Base-by-base conservation (phyloP, 92 coral and sea anemone genomes). In the Porites cylindrica region DNA sequence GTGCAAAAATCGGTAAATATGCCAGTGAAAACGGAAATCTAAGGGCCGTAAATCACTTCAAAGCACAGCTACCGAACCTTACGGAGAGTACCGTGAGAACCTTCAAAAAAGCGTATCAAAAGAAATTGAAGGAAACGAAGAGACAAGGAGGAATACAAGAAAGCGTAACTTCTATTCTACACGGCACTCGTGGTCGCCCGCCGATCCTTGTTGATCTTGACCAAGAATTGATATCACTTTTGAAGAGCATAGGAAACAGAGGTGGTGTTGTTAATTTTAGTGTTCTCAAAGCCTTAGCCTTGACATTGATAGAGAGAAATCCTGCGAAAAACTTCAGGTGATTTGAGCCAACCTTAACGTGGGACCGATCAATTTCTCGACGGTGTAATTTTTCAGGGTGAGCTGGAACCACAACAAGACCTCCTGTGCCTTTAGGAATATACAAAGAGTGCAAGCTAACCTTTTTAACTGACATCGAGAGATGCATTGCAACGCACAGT, bases 131-230 rank as follows among this genome's bases (percentile, higher is more conserved):
- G 65, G 85, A 71, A 73, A 60, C 8, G 79, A 68, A 59, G 62
- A 19, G 79, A 58, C 71, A 63, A 24, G 26, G 26, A 79, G 90
- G 85, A 86, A 70, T 50, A 65, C 77, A 79, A 79, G 90, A 75
- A 77, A 66, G 10, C 52, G 77, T 86, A 52, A 84, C 79, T 67
- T 86, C 80, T 14, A 86, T 79, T 52, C 90, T 72, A 70, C 83
- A 78, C 76, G 72, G 86, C 91, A 86, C 93, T 18, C 82, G 83
- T 51, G 85, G 88, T 80, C 88, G 91, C 56, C 93, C 86, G 51
- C 87, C 90, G 66, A 60, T 56, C 32, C 89, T 89, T 68, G 85
- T 66, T 84, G 92, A 84, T 38, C 90, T 85, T 66, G 90, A 90
- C 72, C 66, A 66, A 26, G 79, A 85, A 84, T 77, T 90, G n/a